These are phyloP conservation scores for Luperina testacea DNA, from an alignment of 2,888 invertebrate species.

Conservation along the genomic window DNA sequence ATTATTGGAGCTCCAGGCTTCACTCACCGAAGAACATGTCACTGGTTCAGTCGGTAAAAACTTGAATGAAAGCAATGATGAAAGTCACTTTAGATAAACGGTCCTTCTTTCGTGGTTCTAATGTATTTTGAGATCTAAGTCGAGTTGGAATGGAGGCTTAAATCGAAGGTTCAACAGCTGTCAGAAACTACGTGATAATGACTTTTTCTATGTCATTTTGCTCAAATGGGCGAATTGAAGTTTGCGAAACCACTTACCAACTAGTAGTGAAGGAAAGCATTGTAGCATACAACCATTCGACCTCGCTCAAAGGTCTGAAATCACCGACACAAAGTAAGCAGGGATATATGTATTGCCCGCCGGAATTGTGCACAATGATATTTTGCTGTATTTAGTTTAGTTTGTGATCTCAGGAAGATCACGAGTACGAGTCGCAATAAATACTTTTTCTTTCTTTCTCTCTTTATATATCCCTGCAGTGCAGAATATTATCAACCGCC, in stretches of 20 bases:
- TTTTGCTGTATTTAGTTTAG: no score
- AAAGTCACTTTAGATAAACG: slow-evolving; percentile 27
- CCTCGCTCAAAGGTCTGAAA: neutral
- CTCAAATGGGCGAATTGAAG: neutral
- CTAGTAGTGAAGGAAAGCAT: neutral
- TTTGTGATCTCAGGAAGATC: no score
- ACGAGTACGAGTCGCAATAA: no score
- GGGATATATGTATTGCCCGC: neutral
- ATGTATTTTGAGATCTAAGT: slow-evolving; percentile 21
- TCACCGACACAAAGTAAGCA: neutral
- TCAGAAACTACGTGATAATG: neutral
- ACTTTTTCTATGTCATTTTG: neutral
- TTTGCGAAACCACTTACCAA: neutral
- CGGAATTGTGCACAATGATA: neutral
- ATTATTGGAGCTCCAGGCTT: slow-evolving; percentile 8
- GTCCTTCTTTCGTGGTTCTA: slow-evolving; percentile 4
- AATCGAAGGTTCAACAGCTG: slow-evolving; percentile 7
- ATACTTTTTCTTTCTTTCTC: no score
- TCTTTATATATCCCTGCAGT: no score
- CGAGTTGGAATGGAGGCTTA: neutral
- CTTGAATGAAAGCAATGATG: slow-evolving; percentile 40
- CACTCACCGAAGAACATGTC: slow-evolving; percentile 17
- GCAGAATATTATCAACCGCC: no score
- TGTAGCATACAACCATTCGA: neutral
- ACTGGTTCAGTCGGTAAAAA: slow-evolving; percentile 22